phyloP scores from a whole-genome alignment of 2,797 vertebrate species.

The Sebastes iracundus region DNA sequence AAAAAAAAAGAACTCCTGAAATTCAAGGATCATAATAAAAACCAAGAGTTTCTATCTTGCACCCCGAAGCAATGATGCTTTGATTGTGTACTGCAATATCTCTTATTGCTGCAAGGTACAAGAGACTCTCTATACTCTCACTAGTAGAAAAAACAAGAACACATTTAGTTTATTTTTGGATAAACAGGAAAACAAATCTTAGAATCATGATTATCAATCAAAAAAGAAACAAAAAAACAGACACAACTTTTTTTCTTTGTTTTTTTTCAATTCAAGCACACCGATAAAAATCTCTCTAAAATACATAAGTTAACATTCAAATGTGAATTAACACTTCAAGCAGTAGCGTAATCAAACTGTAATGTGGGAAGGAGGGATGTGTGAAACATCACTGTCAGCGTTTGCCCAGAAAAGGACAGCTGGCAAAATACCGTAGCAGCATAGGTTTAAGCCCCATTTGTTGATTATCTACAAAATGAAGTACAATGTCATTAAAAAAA shows the following conservation, averaged over 20 bases:
- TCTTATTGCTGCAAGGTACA: slow-evolving; percentile 63
- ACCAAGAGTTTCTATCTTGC: slow-evolving; percentile 49
- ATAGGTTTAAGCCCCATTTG: slow-evolving; percentile 66
- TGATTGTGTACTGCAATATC: slow-evolving; percentile 72
- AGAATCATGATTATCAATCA: slow-evolving; percentile 55
- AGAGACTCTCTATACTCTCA: slow-evolving; percentile 32
- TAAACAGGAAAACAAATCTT: slow-evolving; percentile 57
- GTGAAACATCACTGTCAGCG: slow-evolving; percentile 43
- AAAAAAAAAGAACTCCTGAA: slow-evolving; percentile 33
- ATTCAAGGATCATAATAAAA: slow-evolving; percentile 49
- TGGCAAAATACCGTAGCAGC: slow-evolving; percentile 76
- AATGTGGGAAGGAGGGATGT: slow-evolving; percentile 42
- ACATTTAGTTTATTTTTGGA: slow-evolving; percentile 38
- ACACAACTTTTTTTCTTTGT: slow-evolving; percentile 41
- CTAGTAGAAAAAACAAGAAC: slow-evolving; percentile 47
- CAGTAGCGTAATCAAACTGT: slow-evolving; percentile 67
- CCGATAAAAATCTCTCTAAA: slow-evolving; percentile 66
- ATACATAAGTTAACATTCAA: slow-evolving; percentile 84
- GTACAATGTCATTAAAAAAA: not conserved
- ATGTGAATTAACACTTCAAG: slow-evolving; percentile 80
- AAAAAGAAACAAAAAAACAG: slow-evolving; percentile 26
- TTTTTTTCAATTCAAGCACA: slow-evolving; percentile 51
- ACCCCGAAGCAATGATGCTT: slow-evolving; percentile 49
- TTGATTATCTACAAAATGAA: slow-evolving; percentile 60
- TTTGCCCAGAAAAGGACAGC: slow-evolving; percentile 47